A percentile compares a stretch with the other conserved stretches of the same genome.
These are phyloP conservation scores for Epinotia nisella DNA, from an alignment of 2,888 invertebrate genomes.

Conservation along the genomic window DNA sequence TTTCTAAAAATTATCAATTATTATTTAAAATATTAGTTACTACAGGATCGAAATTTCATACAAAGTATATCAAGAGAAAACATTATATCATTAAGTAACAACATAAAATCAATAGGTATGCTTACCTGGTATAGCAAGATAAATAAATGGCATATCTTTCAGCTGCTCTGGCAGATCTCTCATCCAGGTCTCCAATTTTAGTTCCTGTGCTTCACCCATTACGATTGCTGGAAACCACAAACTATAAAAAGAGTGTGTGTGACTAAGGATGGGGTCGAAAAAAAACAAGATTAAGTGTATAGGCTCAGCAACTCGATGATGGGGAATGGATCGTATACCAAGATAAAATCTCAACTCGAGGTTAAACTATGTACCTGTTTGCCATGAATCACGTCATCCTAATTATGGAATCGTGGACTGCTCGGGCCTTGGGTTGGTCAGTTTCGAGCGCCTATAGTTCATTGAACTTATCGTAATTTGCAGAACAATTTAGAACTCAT, in stretches of 20 bases:
- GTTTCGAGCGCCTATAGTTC: constrained; percentile 10
- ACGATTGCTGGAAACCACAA: constrained; percentile 58
- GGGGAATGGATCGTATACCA: background rate
- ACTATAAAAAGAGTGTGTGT: background rate
- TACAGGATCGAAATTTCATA: background rate
- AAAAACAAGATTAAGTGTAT: background rate
- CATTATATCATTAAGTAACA: background rate
- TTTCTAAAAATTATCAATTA: too few species aligned
- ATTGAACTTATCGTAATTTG: background rate
- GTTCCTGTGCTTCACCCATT: constrained; percentile 67
- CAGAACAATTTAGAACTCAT: background rate
- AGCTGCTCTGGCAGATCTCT: constrained; percentile 84
- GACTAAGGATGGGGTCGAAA: background rate
- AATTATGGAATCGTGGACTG: constrained; percentile 31
- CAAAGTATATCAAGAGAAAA: background rate
- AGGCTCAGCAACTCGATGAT: background rate
- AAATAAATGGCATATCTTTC: constrained; percentile 86
- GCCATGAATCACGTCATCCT: constrained; percentile 39
- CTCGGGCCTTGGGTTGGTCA: constrained; percentile 25
- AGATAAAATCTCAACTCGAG: constrained; percentile 31
- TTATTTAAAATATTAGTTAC: too few species aligned
- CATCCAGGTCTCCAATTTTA: constrained; percentile 89
- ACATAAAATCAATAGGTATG: constrained; percentile 44
- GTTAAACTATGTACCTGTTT: constrained; percentile 24
- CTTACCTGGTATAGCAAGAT: constrained; percentile 91